phyloP scores from a whole-genome alignment of 1,140 invertebrate genomes.

The Orussus abietinus region DNA sequence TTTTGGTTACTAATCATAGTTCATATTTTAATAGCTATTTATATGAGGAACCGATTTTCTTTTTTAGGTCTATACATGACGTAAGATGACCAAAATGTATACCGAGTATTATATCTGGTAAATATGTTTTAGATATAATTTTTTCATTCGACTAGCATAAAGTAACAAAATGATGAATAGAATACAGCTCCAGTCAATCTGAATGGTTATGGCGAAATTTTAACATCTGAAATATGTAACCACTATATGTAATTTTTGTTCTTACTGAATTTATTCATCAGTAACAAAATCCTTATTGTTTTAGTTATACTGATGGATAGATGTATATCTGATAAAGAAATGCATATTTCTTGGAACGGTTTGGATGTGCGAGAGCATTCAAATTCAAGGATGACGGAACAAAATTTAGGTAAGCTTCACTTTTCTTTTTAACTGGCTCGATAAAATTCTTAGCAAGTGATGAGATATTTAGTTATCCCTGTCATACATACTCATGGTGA shows the following conservation, averaged over 20 bases:
- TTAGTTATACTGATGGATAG: constrained; percentile 9
- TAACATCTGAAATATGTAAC: constrained; percentile 19
- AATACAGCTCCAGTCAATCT: constrained; percentile 31
- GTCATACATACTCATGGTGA: constrained; percentile 36
- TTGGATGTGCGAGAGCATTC: neutral
- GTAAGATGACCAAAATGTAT: neutral
- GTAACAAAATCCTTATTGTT: constrained; percentile 5
- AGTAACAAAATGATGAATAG: constrained; percentile 26
- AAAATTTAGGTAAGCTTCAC: constrained; percentile 2
- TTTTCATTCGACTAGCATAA: constrained; percentile 2
- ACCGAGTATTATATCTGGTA: neutral
- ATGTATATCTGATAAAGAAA: neutral
- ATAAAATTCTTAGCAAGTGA: constrained; percentile 21
- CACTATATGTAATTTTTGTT: constrained; percentile 1
- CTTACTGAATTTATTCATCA: constrained; percentile 2
- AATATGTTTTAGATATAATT: constrained; percentile 9
- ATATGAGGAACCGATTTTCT: neutral
- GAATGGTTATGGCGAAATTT: constrained; percentile 29
- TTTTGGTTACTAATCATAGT: constrained; percentile 6
- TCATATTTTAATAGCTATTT: neutral
- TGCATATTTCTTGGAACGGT: neutral
- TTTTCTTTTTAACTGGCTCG: constrained; percentile 5
- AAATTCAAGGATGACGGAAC: neutral
- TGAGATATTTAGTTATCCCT: constrained; percentile 42
- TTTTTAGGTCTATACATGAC: constrained; percentile 6